A percentile compares a stretch with the other conserved stretches of the same genome.
Evolutionary conservation across 2,797 vertebrate genomes (phyloP).

Genomic region (Ctenopoma multispine): DNA sequence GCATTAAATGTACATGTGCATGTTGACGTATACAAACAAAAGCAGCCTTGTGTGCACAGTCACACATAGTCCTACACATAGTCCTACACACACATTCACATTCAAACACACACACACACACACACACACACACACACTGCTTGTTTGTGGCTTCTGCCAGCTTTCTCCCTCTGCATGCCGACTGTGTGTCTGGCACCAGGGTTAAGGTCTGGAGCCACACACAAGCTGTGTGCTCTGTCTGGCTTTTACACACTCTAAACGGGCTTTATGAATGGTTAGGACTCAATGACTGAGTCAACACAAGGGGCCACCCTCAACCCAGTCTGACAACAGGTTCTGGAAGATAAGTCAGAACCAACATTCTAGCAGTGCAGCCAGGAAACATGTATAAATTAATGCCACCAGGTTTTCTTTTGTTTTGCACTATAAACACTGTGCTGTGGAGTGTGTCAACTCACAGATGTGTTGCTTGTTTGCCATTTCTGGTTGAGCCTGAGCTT

Average conservation of each 20-base stretch:
- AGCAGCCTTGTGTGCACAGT: slow-evolving; percentile 44
- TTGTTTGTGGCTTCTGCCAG: slow-evolving; percentile 72
- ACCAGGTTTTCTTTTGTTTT: slow-evolving; percentile 70
- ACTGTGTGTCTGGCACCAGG: slow-evolving; percentile 77
- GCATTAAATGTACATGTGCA: slow-evolving; percentile 66
- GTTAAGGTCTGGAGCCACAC: slow-evolving; percentile 76
- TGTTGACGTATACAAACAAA: slow-evolving; percentile 61
- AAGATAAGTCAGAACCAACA: slow-evolving; percentile 75
- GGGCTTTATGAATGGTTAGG: slow-evolving; percentile 75
- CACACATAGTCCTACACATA: slow-evolving; percentile 45
- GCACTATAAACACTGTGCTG: slow-evolving; percentile 63
- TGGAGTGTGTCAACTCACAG: slow-evolving; percentile 62
- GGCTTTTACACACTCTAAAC: slow-evolving; percentile 71
- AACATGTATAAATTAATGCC: slow-evolving; percentile 66
- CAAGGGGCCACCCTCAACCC: slow-evolving; percentile 66
- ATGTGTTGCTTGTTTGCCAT: slow-evolving; percentile 63
- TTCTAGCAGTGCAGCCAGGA: slow-evolving; percentile 63
- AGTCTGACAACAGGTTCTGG: slow-evolving; percentile 66
- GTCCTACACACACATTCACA: slow-evolving; percentile 20
- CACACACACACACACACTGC: slow-evolving; percentile 29
- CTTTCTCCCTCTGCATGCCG: slow-evolving; percentile 67
- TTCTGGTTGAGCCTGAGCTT: slow-evolving; percentile 58
- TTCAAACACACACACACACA: slow-evolving; percentile 29
- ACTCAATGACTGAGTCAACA: slow-evolving; percentile 75
- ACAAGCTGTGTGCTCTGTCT: slow-evolving; percentile 73